Evolutionary conservation across 2,888 invertebrate species (phyloP).

Genomic region (Tenodera sinensis): DNA sequence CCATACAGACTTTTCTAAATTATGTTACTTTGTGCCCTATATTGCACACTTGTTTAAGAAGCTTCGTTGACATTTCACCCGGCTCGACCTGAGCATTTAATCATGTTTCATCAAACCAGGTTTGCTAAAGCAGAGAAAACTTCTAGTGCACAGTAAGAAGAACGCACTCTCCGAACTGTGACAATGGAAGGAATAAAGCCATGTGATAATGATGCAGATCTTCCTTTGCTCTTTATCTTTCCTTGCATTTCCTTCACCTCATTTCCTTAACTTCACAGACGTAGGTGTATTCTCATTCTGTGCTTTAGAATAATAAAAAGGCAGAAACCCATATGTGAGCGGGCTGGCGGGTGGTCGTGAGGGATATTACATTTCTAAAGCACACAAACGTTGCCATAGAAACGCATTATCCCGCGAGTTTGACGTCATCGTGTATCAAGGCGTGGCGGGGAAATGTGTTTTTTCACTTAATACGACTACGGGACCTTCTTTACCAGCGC

Average conservation of each 20-base stretch:
- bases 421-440: background rate
- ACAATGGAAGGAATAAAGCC: too few species aligned
- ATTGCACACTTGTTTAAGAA: too few species aligned
- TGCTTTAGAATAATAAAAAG: background rate
- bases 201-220: background rate
- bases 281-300: background rate
- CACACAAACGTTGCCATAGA: background rate
- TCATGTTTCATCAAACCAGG: too few species aligned
- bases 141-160: too few species aligned
- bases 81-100: too few species aligned
- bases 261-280: background rate
- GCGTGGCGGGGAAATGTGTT: background rate
- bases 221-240: background rate
- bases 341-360: too few species aligned
- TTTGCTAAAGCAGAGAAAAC: too few species aligned
- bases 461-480: background rate
- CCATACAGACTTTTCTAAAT: too few species aligned
- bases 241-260: background rate
- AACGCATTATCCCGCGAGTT: background rate
- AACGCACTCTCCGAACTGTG: too few species aligned
- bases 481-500: background rate
- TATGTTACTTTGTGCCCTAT: too few species aligned
- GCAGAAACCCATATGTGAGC: background rate
- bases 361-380: constrained; percentile 7
- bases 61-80: too few species aligned